Evolutionary conservation across 1,140 invertebrate species (phyloP).

Genomic region (Drosophila mayri): DNA sequence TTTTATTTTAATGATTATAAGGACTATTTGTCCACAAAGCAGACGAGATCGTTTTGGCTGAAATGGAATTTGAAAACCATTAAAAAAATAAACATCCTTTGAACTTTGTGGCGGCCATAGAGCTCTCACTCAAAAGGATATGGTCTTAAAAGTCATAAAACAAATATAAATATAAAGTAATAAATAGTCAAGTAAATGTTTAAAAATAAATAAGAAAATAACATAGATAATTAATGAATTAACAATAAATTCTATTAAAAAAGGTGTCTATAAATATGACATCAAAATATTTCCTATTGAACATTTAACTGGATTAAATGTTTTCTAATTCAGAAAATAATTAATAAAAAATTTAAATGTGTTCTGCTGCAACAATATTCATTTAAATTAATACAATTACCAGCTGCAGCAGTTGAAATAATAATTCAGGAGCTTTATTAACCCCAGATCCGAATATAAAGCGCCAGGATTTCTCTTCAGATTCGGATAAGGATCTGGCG

Average conservation of each 20-base stretch:
- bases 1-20: neutral
- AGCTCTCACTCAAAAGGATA: too few species aligned
- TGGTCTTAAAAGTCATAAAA: too few species aligned
- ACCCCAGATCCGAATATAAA: too few species aligned
- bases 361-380: too few species aligned
- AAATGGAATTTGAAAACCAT: neutral
- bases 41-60: neutral
- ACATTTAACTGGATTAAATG: neutral
- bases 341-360: too few species aligned
- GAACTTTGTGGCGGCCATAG: too few species aligned
- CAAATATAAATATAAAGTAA: neutral
- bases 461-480: too few species aligned
- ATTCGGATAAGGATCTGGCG: too few species aligned
- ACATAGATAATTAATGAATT: neutral
- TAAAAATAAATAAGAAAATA: neutral
- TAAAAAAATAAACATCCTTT: neutral
- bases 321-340: too few species aligned
- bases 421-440: too few species aligned
- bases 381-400: too few species aligned
- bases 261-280: neutral
- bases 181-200: neutral
- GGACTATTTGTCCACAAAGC: constrained; percentile 7
- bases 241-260: neutral
- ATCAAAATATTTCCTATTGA: neutral
- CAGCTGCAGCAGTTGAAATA: too few species aligned